Percentiles rank a stretch among this genome's conserved stretches.
Conservation (phyloP, 2,888 invertebrate genomes). For the Helicoverpa assulta region DNA sequence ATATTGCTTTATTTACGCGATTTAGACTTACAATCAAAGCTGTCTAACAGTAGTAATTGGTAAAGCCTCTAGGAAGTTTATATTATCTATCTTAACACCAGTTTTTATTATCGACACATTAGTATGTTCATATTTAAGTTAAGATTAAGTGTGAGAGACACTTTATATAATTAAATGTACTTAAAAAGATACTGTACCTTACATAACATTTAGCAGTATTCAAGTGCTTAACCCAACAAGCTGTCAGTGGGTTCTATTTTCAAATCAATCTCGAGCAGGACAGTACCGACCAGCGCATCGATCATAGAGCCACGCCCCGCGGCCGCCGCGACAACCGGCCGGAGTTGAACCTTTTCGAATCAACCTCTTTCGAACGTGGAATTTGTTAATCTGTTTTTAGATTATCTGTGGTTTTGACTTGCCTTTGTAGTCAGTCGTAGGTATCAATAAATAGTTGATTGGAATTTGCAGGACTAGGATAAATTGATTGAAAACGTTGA, state of each 20-base stretch:
- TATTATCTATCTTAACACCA: too few relatives aligned
- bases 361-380: slow-evolving; percentile 62
- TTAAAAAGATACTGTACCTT: not conserved
- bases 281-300: slow-evolving; percentile 74
- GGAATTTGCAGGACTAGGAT: not conserved
- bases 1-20: too few relatives aligned
- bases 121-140: too few relatives aligned
- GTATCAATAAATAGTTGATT: slow-evolving; percentile 20
- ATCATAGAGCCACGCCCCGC: slow-evolving; percentile 84
- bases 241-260: slow-evolving; percentile 65
- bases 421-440: not conserved
- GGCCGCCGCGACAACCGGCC: slow-evolving; percentile 67
- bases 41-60: too few relatives aligned
- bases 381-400: slow-evolving; percentile 64
- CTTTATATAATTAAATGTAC: too few relatives aligned
- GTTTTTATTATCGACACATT: too few relatives aligned
- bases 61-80: too few relatives aligned
- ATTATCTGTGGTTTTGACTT: slow-evolving; percentile 50
- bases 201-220: slow-evolving; percentile 29
- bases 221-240: slow-evolving; percentile 51
- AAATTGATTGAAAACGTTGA: not conserved
- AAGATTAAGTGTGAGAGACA: too few relatives aligned
- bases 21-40: too few relatives aligned
- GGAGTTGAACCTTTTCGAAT: slow-evolving; percentile 78
- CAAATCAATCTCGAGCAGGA: slow-evolving; percentile 63